phyloP scores from a whole-genome alignment of 92 coral and sea anemone species.

The Micromussa lordhowensis region DNA sequence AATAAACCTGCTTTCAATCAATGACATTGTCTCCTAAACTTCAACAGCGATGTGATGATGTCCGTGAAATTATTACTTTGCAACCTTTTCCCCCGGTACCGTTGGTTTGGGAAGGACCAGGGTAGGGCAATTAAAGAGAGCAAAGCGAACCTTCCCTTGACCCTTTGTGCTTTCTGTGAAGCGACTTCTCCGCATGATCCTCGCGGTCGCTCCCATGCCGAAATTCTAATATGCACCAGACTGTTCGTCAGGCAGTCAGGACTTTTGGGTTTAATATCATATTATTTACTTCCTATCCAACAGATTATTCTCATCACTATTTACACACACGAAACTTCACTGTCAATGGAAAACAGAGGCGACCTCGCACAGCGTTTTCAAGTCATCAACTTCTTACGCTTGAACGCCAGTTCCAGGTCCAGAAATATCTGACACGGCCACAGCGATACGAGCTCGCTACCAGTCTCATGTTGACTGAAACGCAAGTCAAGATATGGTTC shows the following conservation, averaged over 20 bases:
- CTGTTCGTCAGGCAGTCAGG: neutral
- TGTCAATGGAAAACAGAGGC: conserved; percentile 79
- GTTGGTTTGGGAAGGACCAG: neutral
- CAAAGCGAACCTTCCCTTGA: neutral
- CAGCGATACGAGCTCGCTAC: conserved; percentile 92
- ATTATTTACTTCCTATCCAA: neutral
- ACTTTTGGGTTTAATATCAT: neutral
- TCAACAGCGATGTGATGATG: no score
- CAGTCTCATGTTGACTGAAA: conserved; percentile 85
- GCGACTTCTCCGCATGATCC: neutral
- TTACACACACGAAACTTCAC: conserved; percentile 59
- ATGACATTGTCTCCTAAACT: no score
- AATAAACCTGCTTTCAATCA: no score
- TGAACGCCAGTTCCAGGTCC: conserved; percentile 87
- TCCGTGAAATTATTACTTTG: no score
- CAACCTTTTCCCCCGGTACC: no score
- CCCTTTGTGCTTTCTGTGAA: neutral
- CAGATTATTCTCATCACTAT: conserved; percentile 76
- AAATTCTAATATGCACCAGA: neutral
- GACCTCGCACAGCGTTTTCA: conserved; percentile 92
- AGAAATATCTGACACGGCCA: conserved; percentile 86
- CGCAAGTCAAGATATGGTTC: conserved; percentile 93
- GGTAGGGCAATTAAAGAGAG: no score
- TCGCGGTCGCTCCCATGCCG: neutral
- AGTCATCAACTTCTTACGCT: conserved; percentile 86